These are phyloP conservation scores for Brachyalestes nurse DNA, from an alignment of 2,797 vertebrate species.

Conservation along the genomic window DNA sequence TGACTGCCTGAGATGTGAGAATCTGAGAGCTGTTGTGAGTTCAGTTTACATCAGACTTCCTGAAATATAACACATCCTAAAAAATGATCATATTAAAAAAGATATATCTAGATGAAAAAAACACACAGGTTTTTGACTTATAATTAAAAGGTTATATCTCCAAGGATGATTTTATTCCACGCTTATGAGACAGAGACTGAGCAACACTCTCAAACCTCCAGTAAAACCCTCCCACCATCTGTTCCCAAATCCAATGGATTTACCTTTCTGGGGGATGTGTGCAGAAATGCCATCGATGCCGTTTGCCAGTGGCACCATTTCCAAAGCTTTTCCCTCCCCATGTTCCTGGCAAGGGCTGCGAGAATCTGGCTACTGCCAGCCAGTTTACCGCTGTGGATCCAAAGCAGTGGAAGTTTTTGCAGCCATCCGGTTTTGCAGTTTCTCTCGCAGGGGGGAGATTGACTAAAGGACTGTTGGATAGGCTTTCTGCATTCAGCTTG, in stretches of 20 bases:
- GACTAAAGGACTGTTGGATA: conserved; percentile 32
- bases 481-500: conserved; percentile 30
- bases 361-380: conserved; percentile 43
- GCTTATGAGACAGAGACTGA: conserved; percentile 23
- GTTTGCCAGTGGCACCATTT: conserved; percentile 41
- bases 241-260: conserved; percentile 60
- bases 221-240: conserved; percentile 53
- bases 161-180: conserved; percentile 21
- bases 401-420: conserved; percentile 29
- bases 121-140: not conserved
- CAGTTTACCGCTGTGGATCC: conserved; percentile 22
- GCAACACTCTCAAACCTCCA: conserved; percentile 40
- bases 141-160: conserved; percentile 8
- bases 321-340: conserved; percentile 25
- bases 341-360: conserved; percentile 47
- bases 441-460: conserved; percentile 12
- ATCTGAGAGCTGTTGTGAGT: too few relatives aligned
- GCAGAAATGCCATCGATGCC: conserved; percentile 52
- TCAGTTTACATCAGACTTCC: too few relatives aligned
- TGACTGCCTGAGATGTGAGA: too few relatives aligned
- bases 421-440: conserved; percentile 43
- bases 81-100: not conserved
- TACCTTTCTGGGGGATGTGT: conserved; percentile 53
- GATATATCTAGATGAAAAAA: not conserved
- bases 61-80: too few relatives aligned